Conservation (phyloP, 2,797 vertebrate genomes). For the Phyllotis vaccarum region DNA sequence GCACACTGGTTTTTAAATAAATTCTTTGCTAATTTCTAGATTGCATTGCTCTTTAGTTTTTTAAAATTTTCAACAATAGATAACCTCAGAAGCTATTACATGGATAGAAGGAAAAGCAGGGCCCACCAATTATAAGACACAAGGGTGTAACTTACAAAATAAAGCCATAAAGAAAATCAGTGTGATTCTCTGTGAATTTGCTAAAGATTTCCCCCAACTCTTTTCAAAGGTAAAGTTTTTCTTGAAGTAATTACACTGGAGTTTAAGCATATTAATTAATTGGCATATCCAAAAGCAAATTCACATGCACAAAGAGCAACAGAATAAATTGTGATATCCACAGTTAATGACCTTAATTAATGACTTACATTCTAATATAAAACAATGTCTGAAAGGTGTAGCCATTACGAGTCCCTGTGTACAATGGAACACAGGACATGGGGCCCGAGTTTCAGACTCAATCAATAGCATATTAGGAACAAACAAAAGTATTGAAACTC, state of each 20-base stretch:
- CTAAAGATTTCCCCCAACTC: constrained; percentile 11
- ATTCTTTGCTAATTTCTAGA: not conserved
- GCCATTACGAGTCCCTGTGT: not conserved
- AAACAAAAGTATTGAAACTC: not conserved
- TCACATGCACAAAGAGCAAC: not conserved
- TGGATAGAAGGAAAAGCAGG: not conserved
- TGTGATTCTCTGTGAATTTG: not conserved
- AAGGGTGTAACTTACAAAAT: not conserved
- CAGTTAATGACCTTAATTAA: not conserved
- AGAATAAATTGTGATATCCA: not conserved
- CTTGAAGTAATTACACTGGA: not conserved
- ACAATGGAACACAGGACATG: not conserved
- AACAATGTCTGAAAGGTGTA: not conserved
- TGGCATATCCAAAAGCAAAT: not conserved
- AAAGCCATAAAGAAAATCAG: constrained; percentile 16
- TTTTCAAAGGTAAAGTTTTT: constrained; percentile 45
- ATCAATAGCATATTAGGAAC: constrained; percentile 46
- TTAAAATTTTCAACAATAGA: not conserved
- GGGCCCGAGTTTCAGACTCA: not conserved
- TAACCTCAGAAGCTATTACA: not conserved
- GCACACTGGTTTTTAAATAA: not conserved
- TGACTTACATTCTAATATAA: not conserved
- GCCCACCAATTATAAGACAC: not conserved
- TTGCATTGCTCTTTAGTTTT: not conserved
- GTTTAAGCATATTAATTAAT: constrained; percentile 16